These are phyloP conservation scores for Enteromius fasciolatus DNA, from an alignment of 2,797 vertebrate species.

Conservation along the genomic window DNA sequence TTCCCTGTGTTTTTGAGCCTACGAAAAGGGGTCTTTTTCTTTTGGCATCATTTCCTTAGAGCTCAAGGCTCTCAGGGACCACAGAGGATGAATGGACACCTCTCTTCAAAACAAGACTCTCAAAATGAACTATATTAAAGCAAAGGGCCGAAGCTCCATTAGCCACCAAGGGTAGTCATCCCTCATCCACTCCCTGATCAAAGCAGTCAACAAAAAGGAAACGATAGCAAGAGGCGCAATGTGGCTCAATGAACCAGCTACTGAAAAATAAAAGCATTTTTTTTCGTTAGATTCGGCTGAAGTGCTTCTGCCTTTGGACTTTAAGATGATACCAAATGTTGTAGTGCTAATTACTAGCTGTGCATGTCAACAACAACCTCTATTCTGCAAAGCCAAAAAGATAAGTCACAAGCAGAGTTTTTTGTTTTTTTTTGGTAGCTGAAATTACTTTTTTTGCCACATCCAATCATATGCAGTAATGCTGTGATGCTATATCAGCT, in stretches of 20 bases:
- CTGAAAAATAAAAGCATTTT: conserved; percentile 1
- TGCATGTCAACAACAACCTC: conserved; percentile 22
- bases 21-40: background rate
- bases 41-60: conserved; percentile 33
- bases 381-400: conserved; percentile 4
- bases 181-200: conserved; percentile 57
- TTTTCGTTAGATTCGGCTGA: conserved; percentile 16
- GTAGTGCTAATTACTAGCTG: conserved; percentile 39
- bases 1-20: conserved; percentile 1
- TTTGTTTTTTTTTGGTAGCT: background rate
- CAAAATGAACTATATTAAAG: conserved; percentile 50
- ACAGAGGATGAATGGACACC: conserved; percentile 42
- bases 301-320: background rate
- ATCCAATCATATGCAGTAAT: conserved; percentile 5
- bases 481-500: conserved; percentile 28
- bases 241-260: conserved; percentile 7
- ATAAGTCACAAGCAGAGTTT: conserved; percentile 12
- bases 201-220: conserved; percentile 50
- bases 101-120: conserved; percentile 43
- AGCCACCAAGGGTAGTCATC: conserved; percentile 44
- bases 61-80: conserved; percentile 31
- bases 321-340: conserved; percentile 14
- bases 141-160: conserved; percentile 38
- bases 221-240: conserved; percentile 22
- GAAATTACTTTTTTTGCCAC: conserved; percentile 3